These are phyloP conservation scores for Ochropleura leucogaster DNA, from an alignment of 2,888 invertebrate genomes.

Conservation along the genomic window DNA sequence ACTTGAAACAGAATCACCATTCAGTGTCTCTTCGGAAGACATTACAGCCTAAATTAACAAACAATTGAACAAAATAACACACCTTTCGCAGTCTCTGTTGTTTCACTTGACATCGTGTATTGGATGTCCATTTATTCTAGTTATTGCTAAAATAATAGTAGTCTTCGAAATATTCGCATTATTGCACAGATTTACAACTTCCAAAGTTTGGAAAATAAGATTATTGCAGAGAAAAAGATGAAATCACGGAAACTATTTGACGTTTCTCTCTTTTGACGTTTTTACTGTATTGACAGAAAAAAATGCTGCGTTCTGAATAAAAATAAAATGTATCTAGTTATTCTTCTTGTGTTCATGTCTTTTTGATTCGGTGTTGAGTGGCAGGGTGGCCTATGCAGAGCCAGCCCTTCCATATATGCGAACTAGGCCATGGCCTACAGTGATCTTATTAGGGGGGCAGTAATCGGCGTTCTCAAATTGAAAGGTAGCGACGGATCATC, in stretches of 20 bases:
- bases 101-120: conserved; percentile 80
- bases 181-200: conserved; percentile 58
- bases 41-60: conserved; percentile 69
- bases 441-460: too few species aligned
- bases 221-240: conserved; percentile 59
- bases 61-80: conserved; percentile 76
- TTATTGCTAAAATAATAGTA: conserved; percentile 51
- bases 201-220: conserved; percentile 51
- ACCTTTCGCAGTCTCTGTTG: conserved; percentile 80
- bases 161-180: conserved; percentile 56
- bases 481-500: too few species aligned
- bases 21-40: conserved; percentile 80
- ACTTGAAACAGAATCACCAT: conserved; percentile 87
- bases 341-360: not conserved
- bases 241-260: conserved; percentile 69
- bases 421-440: too few species aligned
- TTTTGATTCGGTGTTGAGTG: not conserved
- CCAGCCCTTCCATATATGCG: too few species aligned
- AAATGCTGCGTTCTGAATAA: conserved; percentile 35
- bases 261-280: conserved; percentile 65
- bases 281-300: conserved; percentile 45
- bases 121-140: conserved; percentile 40
- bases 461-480: too few species aligned
- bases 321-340: not conserved
- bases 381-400: not conserved